These are phyloP conservation scores for Psilopsiagon aymara DNA, from an alignment of 2,113 vertebrate species.

Conservation along the genomic window DNA sequence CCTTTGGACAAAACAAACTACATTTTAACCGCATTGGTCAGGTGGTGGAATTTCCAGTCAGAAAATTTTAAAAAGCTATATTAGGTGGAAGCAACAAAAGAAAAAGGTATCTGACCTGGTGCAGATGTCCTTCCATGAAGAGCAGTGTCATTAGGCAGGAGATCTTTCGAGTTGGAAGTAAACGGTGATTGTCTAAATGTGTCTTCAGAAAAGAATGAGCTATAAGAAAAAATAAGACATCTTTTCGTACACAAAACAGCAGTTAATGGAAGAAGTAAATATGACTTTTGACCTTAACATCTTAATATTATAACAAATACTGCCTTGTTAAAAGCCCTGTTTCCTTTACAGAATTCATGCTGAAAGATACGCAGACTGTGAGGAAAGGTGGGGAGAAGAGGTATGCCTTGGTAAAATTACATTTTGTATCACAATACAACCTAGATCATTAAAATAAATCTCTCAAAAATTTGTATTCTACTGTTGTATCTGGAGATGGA, in stretches of 20 bases:
- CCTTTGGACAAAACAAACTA: neutral
- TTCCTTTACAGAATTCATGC: neutral
- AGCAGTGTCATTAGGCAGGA: conserved; percentile 84
- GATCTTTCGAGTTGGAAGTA: conserved; percentile 92
- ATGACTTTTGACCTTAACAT: neutral
- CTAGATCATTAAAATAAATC: neutral
- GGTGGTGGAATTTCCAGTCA: neutral
- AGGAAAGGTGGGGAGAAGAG: neutral
- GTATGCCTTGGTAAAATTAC: neutral
- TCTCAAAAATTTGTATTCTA: neutral
- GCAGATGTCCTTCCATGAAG: conserved; percentile 83
- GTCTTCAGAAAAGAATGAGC: conserved; percentile 94
- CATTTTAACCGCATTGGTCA: neutral
- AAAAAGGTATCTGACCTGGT: conserved; percentile 79
- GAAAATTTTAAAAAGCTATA: neutral
- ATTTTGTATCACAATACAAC: neutral
- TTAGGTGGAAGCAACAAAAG: neutral
- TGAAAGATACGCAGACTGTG: neutral
- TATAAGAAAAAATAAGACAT: conserved; percentile 65
- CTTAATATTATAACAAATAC: neutral
- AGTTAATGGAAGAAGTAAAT: neutral
- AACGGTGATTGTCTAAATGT: conserved; percentile 98
- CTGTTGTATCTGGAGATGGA: neutral
- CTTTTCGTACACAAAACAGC: conserved; percentile 26
- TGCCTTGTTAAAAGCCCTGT: neutral